Base-by-base conservation (phyloP, 2,113 vertebrate genomes). In the Prunella fulvescens region DNA sequence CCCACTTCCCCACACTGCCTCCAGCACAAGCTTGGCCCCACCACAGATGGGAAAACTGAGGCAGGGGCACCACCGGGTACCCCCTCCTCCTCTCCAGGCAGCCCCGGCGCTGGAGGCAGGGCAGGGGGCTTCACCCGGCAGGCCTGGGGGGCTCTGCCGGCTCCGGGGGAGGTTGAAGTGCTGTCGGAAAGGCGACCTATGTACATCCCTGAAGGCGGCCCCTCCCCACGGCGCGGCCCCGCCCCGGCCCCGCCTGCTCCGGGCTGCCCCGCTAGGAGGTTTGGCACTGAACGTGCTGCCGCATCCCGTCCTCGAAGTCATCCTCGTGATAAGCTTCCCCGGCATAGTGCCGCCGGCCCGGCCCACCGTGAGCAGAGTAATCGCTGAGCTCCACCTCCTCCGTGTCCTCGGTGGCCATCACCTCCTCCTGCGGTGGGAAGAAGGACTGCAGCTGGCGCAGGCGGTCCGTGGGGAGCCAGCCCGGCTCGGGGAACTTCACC, bases 401-500 rank as follows among this genome's bases (percentile, higher is more conserved):
- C 3, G 89, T 96, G 74, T 95, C 95, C 81, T 97, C 96, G 0
- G 96, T 97, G 39, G 96, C 94, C 93, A 94, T 94, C 42, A 96
- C 94, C 83, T 95, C 96, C 20, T 95, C 94, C 42, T 92, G 93
- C 3, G 88, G 51, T 0, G 97, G 97, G 73, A 97, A 97, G 78
- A 97, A 96, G 33, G 74, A 25, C 48, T 97, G 96, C 33, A 98
- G 96, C 84, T 97, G 95, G 4, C 86, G 92, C 12, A 98, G 92
- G 45, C 91, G 93, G 3, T 97, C 96, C 0, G 80, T 2, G 7
- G 97, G 96, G 2, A 98, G 77, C 97, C 97, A 98, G 45, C 97
- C 97, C 0, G 97, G 91, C 56, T 97, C 94, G 0, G 97, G 97
- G 72, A 98, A 97, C 78, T 94, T 97, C 66, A 98, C 96, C 97